A percentile compares a stretch with the other conserved stretches of the same genome.
Conservation (phyloP, 2,888 invertebrate species). For the Stenichneumon culpator region DNA sequence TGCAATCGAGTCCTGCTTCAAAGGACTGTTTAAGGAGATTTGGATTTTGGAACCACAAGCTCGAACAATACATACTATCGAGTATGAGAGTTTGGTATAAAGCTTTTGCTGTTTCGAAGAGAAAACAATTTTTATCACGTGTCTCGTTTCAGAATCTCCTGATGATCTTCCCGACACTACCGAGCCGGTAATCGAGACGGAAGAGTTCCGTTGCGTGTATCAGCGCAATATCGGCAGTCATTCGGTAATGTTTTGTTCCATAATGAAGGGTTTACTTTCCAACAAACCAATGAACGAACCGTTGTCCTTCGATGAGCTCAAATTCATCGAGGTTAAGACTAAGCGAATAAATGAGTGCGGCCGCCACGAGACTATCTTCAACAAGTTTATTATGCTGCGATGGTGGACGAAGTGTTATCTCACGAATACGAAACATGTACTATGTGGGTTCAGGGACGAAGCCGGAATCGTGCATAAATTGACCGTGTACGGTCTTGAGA, state of each 20-base stretch:
- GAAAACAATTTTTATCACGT: not conserved
- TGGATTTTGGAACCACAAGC: conserved; percentile 91
- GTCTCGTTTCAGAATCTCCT: conserved; percentile 85
- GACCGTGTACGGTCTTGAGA: conserved; percentile 85
- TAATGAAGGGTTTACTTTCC: conserved; percentile 89
- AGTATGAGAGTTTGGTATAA: conserved; percentile 82
- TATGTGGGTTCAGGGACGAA: conserved; percentile 91
- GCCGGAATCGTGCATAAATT: conserved; percentile 89
- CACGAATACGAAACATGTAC: conserved; percentile 89
- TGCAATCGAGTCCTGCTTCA: conserved; percentile 78
- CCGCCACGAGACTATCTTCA: conserved; percentile 87
- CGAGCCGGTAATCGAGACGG: conserved; percentile 88
- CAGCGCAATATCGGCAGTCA: conserved; percentile 87
- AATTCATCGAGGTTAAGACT: conserved; percentile 91
- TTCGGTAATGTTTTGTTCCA: conserved; percentile 90
- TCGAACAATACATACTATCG: conserved; percentile 90
- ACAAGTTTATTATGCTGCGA: conserved; percentile 86
- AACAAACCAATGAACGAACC: conserved; percentile 70
- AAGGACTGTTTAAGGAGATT: conserved; percentile 86
- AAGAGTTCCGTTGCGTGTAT: conserved; percentile 90
- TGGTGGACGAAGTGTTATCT: conserved; percentile 94
- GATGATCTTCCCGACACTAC: conserved; percentile 86
- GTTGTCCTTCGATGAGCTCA: conserved; percentile 76
- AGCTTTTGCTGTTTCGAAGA: not conserved
- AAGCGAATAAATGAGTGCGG: conserved; percentile 86